Conservation (phyloP, 2,797 vertebrate species). For the Sebastes iracundus region DNA sequence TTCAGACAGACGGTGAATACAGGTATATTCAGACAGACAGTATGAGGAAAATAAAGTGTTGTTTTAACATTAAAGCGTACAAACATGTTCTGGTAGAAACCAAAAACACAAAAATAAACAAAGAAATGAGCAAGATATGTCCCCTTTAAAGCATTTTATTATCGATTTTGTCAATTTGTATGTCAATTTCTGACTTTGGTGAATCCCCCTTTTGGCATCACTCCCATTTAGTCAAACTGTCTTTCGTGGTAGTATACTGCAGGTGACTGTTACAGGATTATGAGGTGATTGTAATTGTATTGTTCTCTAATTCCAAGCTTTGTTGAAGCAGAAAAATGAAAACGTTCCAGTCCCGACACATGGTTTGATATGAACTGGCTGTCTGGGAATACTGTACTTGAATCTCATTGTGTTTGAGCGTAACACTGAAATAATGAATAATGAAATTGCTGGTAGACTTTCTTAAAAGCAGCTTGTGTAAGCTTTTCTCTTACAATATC, state of each 20-base stretch:
- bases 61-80: too few species aligned
- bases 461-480: conserved; percentile 42
- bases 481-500: conserved; percentile 31
- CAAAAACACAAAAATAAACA: too few species aligned
- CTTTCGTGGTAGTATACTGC: neutral
- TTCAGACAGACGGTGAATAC: too few species aligned
- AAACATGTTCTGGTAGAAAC: too few species aligned
- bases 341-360: conserved; percentile 17
- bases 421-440: conserved; percentile 43
- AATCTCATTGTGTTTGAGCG: conserved; percentile 20
- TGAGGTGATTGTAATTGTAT: conserved; percentile 35
- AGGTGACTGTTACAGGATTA: conserved; percentile 38
- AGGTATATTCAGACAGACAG: too few species aligned
- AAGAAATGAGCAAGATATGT: too few species aligned
- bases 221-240: neutral
- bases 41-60: neutral
- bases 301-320: conserved; percentile 50
- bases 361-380: conserved; percentile 33
- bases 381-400: conserved; percentile 44
- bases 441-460: conserved; percentile 23
- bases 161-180: neutral
- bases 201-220: neutral
- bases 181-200: neutral
- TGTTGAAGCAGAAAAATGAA: conserved; percentile 53
- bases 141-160: neutral